phyloP scores from a whole-genome alignment of 2,888 invertebrate genomes.

The Scaptomyza tumidula region DNA sequence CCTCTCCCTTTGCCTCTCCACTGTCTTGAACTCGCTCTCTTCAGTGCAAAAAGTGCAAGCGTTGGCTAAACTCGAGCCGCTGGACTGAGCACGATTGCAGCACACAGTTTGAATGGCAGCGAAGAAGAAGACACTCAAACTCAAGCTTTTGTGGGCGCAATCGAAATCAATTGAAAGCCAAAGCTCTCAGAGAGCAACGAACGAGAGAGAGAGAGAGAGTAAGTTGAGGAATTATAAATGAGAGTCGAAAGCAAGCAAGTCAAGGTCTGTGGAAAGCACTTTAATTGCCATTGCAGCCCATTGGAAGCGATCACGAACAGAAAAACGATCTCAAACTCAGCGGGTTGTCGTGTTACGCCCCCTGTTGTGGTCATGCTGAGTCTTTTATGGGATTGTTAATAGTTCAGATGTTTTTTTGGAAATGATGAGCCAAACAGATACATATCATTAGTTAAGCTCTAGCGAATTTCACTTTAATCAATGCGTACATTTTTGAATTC shows the following conservation, averaged over 20 bases:
- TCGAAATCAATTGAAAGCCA: constrained; percentile 45
- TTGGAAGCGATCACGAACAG: constrained; percentile 35
- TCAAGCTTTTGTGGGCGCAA: constrained; percentile 31
- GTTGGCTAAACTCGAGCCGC: constrained; percentile 49
- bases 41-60: constrained; percentile 47
- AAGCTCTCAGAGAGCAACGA: constrained; percentile 29
- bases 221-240: constrained; percentile 4
- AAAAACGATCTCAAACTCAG: constrained; percentile 28
- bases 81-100: constrained; percentile 46
- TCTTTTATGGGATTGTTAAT: constrained; percentile 27
- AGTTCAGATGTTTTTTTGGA: constrained; percentile 9
- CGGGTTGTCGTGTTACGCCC: constrained; percentile 34
- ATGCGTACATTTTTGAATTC: neutral
- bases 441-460: neutral
- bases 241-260: constrained; percentile 48
- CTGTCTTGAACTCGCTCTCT: neutral
- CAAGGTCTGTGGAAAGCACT: constrained; percentile 65
- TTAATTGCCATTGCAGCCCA: constrained; percentile 58
- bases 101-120: constrained; percentile 39
- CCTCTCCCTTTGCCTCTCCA: neutral
- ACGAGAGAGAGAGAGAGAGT: constrained; percentile 14
- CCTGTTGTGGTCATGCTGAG: constrained; percentile 32
- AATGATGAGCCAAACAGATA: neutral
- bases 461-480: neutral
- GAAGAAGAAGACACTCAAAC: constrained; percentile 9